Percentiles rank a stretch among this genome's conserved stretches.
Conservation (phyloP, 2,888 invertebrate genomes). For the Phyllotreta striolata region DNA sequence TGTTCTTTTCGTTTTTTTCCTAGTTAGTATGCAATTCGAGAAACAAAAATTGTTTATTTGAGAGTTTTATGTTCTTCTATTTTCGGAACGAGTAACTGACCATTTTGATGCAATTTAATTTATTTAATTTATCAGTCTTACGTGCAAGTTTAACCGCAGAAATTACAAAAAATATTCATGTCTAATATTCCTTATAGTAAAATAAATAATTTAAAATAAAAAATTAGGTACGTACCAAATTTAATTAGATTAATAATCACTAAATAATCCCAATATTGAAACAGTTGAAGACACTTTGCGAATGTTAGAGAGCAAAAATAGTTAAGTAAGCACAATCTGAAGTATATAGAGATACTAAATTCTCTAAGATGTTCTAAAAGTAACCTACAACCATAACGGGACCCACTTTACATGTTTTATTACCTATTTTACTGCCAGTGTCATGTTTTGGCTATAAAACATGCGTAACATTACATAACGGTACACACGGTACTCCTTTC, state of each 20-base stretch:
- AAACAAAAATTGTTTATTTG: conserved; percentile 5
- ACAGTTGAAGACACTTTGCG: conserved; percentile 4
- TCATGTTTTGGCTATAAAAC: conserved; percentile 60
- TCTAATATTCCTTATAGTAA: too few relatives aligned
- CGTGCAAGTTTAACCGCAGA: neutral
- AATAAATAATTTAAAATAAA: neutral
- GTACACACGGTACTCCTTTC: conserved; percentile 45
- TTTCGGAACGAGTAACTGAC: conserved; percentile 9
- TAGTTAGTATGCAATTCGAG: conserved; percentile 12
- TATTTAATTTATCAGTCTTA: neutral
- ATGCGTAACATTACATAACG: conserved; percentile 59
- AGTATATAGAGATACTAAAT: conserved; percentile 46
- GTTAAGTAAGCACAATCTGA: conserved; percentile 34
- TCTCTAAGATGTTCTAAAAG: conserved; percentile 41
- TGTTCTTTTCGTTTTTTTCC: conserved; percentile 8
- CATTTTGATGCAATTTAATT: neutral
- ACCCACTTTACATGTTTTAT: conserved; percentile 57
- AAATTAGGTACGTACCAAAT: neutral
- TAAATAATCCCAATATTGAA: neutral
- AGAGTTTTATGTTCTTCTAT: neutral
- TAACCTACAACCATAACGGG: conserved; percentile 54
- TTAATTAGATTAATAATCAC: neutral
- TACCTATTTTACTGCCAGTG: conserved; percentile 56
- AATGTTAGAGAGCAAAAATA: conserved; percentile 1
- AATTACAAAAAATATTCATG: too few relatives aligned